Evolutionary conservation across 2,888 invertebrate species (phyloP).

Genomic region (Apantesis nais): DNA sequence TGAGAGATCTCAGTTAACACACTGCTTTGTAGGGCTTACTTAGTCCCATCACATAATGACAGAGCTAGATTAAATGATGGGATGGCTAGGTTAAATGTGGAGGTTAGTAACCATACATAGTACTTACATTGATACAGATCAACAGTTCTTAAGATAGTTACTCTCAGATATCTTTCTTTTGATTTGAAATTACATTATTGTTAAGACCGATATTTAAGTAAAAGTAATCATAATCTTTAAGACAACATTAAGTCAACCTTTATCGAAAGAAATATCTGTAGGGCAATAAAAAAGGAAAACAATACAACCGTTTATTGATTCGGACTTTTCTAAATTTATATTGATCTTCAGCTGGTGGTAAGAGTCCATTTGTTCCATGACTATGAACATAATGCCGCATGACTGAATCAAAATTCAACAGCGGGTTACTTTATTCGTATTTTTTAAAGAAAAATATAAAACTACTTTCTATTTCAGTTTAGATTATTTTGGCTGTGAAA

Average conservation of each 20-base stretch:
- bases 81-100: background rate
- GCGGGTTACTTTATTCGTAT: slow-evolving; percentile 15
- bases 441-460: background rate
- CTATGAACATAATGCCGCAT: slow-evolving; percentile 24
- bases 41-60: background rate
- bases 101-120: too few species aligned
- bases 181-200: background rate
- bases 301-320: background rate
- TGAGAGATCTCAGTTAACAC: background rate
- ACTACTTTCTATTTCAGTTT: background rate
- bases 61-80: background rate
- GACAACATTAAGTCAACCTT: background rate
- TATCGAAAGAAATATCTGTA: background rate
- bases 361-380: slow-evolving; percentile 33
- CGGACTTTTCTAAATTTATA: slow-evolving; percentile 7
- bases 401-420: slow-evolving; percentile 27
- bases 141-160: too few species aligned
- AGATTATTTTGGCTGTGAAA: too few species aligned
- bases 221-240: background rate
- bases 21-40: background rate
- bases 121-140: too few species aligned
- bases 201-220: too few species aligned
- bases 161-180: too few species aligned
- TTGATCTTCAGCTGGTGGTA: slow-evolving; percentile 24
- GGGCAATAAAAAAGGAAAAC: background rate